Percentiles rank a stretch among this genome's conserved stretches.
Evolutionary conservation across 2,888 invertebrate genomes (phyloP).

Genomic region (Platycheirus albimanus): DNA sequence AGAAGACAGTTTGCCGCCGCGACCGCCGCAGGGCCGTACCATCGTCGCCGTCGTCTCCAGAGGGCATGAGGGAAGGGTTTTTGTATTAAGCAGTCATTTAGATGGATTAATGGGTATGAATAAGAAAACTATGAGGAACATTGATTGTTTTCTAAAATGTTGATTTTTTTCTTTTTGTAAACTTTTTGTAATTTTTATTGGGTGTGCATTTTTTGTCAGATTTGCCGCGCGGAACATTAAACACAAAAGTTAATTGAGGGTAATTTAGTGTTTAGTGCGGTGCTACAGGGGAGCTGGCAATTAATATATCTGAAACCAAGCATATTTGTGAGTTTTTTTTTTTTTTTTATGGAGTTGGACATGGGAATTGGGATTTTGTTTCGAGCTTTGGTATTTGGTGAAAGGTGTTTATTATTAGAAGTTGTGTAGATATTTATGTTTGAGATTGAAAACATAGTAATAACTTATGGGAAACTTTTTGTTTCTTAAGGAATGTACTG

Average conservation of each 20-base stretch:
- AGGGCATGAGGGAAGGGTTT: neutral
- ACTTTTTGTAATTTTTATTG: neutral
- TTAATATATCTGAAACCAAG: conserved; percentile 3
- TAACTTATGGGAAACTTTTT: too few relatives aligned
- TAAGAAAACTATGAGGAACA: conserved; percentile 18
- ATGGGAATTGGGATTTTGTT: neutral
- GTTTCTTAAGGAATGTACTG: too few relatives aligned
- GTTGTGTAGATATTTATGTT: too few relatives aligned
- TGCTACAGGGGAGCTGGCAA: conserved; percentile 20
- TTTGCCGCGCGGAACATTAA: conserved; percentile 28
- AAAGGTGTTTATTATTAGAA: neutral
- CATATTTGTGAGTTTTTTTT: conserved; percentile 5
- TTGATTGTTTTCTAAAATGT: conserved; percentile 25
- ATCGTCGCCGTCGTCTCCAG: too few relatives aligned
- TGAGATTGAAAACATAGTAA: neutral
- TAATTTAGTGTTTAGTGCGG: conserved; percentile 50
- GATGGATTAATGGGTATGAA: conserved; percentile 50
- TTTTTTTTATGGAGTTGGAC: too few relatives aligned
- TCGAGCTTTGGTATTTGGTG: neutral
- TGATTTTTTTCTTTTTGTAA: conserved; percentile 12
- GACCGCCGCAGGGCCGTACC: too few relatives aligned
- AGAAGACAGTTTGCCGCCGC: neutral
- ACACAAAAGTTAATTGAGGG: conserved; percentile 53
- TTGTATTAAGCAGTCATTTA: conserved; percentile 44
- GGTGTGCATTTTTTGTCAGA: conserved; percentile 10